Evolutionary conservation across 2,113 vertebrate species (phyloP).

Genomic region (Abramis brama): DNA sequence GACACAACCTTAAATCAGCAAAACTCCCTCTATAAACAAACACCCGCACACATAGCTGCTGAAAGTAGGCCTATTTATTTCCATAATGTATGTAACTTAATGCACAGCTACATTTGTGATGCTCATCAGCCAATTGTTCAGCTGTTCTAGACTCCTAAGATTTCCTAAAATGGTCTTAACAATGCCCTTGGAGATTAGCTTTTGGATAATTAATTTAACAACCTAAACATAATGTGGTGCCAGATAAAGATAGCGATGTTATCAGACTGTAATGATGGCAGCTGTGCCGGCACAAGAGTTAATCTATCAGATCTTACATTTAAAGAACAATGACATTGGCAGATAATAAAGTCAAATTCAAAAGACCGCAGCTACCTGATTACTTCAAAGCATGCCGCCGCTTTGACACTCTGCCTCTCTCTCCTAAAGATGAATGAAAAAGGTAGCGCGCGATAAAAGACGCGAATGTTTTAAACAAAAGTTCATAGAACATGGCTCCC

Average conservation of each 20-base stretch:
- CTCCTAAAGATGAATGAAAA: conserved; percentile 26
- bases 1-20: conserved; percentile 14
- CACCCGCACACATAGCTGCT: neutral
- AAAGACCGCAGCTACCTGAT: conserved; percentile 64
- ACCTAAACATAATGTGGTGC: conserved; percentile 52
- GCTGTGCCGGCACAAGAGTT: conserved; percentile 19
- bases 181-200: conserved; percentile 40
- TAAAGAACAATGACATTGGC: conserved; percentile 49
- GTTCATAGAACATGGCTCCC: conserved; percentile 62
- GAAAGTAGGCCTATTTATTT: neutral
- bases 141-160: conserved; percentile 6
- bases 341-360: conserved; percentile 64
- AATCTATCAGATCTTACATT: conserved; percentile 54
- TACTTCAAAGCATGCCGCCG: conserved; percentile 62
- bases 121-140: neutral
- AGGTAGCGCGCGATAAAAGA: conserved; percentile 46
- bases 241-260: conserved; percentile 60
- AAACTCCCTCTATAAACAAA: neutral
- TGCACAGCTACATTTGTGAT: neutral
- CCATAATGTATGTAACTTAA: neutral
- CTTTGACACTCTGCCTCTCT: conserved; percentile 9
- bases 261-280: conserved; percentile 53
- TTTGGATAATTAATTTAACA: conserved; percentile 63
- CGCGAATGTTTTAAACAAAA: conserved; percentile 68
- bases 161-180: conserved; percentile 1